Conservation (phyloP, 2,113 vertebrate genomes). For the Xenopus laevis region DNA sequence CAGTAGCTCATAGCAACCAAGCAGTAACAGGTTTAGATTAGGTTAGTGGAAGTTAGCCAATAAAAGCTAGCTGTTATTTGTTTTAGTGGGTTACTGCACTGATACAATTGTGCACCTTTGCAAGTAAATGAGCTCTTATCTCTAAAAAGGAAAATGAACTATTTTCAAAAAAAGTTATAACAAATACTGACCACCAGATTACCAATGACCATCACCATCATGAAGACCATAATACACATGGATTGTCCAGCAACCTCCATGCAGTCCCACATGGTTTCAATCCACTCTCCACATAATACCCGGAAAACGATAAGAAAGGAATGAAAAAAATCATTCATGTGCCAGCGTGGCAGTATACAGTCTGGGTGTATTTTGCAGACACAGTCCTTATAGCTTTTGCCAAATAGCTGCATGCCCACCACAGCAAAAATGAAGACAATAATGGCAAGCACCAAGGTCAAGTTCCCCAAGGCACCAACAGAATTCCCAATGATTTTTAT, state of each 20-base stretch:
- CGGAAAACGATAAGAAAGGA: slow-evolving; percentile 98
- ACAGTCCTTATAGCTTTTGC: slow-evolving; percentile 96
- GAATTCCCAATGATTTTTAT: slow-evolving; percentile 99
- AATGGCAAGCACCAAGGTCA: slow-evolving; percentile 97
- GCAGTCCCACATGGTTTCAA: slow-evolving; percentile 99
- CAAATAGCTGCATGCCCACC: slow-evolving; percentile 99
- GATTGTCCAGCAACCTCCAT: slow-evolving; percentile 96
- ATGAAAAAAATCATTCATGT: slow-evolving; percentile 99
- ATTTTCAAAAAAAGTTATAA: background rate
- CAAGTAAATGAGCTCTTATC: no score
- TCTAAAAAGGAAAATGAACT: no score
- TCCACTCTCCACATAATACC: slow-evolving; percentile 96
- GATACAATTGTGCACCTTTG: no score
- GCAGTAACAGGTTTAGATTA: no score
- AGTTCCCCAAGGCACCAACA: slow-evolving; percentile 92
- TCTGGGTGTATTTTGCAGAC: slow-evolving; percentile 86
- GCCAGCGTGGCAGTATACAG: slow-evolving; percentile 92
- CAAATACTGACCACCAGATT: slow-evolving; percentile 90
- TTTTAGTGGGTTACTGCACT: no score
- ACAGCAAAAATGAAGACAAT: slow-evolving; percentile 99
- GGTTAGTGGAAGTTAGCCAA: no score
- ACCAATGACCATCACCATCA: slow-evolving; percentile 99
- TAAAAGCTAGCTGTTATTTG: no score
- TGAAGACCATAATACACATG: slow-evolving; percentile 94
- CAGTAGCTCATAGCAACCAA: no score